Conservation (phyloP, 2,797 vertebrate genomes). For the Diglossa cyanea region DNA sequence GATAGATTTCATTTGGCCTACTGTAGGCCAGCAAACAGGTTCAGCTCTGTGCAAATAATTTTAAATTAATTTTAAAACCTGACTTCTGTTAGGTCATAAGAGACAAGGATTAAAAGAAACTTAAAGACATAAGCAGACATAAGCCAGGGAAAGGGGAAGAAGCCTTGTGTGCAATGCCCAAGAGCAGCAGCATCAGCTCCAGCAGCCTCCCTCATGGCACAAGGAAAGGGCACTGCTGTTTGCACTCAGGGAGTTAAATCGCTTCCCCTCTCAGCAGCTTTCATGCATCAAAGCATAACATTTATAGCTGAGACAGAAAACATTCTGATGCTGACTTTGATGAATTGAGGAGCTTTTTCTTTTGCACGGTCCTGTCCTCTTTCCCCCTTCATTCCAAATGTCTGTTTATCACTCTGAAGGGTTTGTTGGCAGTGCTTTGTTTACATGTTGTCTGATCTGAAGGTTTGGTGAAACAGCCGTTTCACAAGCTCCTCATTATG, state of each 20-base stretch:
- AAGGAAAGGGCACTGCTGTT: neutral
- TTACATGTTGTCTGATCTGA: neutral
- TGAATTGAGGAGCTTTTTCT: constrained; percentile 4
- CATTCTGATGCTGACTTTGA: neutral
- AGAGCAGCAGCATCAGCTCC: neutral
- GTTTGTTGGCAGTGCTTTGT: neutral
- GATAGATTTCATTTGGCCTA: neutral
- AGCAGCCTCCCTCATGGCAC: neutral
- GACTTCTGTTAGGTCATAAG: neutral
- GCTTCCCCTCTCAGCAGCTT: neutral
- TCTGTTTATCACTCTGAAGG: neutral
- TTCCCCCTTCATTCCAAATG: neutral
- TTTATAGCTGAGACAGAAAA: neutral
- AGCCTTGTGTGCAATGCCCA: neutral
- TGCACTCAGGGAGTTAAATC: neutral
- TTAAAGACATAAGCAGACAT: neutral
- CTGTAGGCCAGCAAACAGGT: neutral
- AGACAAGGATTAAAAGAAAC: neutral
- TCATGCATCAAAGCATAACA: neutral
- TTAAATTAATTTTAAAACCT: neutral
- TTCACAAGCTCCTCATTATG: neutral
- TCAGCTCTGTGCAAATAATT: neutral
- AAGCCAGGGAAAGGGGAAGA: neutral
- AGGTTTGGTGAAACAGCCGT: neutral
- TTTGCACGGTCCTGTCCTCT: neutral